A percentile compares a stretch with the other conserved stretches of the same genome.
phyloP scores from a whole-genome alignment of 2,888 invertebrate genomes.

The Homarus gammarus region DNA sequence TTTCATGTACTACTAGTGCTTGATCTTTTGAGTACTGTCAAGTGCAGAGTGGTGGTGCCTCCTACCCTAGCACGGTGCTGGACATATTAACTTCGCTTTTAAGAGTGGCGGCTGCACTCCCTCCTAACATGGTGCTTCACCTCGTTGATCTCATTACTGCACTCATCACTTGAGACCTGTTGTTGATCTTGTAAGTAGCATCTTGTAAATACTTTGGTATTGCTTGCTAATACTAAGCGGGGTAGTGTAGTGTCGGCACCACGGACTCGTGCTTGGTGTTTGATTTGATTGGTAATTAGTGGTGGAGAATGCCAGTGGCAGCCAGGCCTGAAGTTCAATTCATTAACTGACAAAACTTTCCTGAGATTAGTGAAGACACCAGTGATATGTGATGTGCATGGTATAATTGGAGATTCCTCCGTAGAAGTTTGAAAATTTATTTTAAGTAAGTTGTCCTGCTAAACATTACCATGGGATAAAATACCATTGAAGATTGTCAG shows the following conservation, averaged over 20 bases:
- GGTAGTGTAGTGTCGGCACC: not conserved
- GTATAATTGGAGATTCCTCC: not conserved
- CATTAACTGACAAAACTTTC: not conserved
- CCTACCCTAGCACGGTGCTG: conserved; percentile 4
- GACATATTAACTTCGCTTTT: conserved; percentile 3
- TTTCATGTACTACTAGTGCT: not conserved
- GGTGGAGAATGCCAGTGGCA: not conserved
- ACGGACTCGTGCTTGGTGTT: not conserved
- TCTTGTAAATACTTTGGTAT: not conserved
- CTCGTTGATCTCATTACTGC: not conserved
- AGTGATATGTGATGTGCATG: not conserved
- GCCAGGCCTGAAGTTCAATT: not conserved
- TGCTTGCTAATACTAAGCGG: not conserved
- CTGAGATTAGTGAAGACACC: not conserved
- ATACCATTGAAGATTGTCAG: not conserved
- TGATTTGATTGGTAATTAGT: not conserved
- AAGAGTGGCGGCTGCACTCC: not conserved
- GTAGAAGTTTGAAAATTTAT: not conserved
- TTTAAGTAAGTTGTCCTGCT: no score
- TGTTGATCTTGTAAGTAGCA: not conserved
- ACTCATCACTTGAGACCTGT: not conserved
- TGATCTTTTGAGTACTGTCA: not conserved
- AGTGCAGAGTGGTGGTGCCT: not conserved
- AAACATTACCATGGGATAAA: no score
- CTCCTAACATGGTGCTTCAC: not conserved